Percentiles rank a stretch among this genome's conserved stretches.
phyloP scores from a whole-genome alignment of 1,140 invertebrate genomes.

The Danaus melanippus region DNA sequence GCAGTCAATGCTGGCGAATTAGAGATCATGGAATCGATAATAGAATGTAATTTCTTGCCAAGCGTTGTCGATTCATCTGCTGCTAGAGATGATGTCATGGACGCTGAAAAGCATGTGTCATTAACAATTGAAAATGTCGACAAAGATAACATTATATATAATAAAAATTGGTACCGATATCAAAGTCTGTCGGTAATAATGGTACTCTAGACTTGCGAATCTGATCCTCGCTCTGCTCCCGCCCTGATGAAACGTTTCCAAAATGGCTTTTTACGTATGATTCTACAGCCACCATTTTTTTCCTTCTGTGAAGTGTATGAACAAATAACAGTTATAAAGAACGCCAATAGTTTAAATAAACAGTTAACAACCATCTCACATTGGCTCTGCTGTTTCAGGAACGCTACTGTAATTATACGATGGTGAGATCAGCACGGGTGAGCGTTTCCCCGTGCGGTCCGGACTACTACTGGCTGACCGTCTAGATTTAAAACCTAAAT shows the following conservation, averaged over 20 bases:
- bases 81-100: constrained; percentile 28
- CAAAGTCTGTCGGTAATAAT: constrained; percentile 34
- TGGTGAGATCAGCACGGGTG: constrained; percentile 11
- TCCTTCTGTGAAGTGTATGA: constrained; percentile 24
- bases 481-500: constrained; percentile 10
- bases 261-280: constrained; percentile 40
- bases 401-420: constrained; percentile 17
- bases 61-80: constrained; percentile 35
- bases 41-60: constrained; percentile 39
- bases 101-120: constrained; percentile 24
- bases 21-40: constrained; percentile 34
- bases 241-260: constrained; percentile 11
- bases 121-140: constrained; percentile 3
- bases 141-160: constrained; percentile 7
- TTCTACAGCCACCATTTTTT: constrained; percentile 43
- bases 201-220: constrained; percentile 32
- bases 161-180: constrained; percentile 27
- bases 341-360: neutral
- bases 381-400: constrained; percentile 25
- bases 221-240: constrained; percentile 5
- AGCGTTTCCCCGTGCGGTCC: constrained; percentile 18
- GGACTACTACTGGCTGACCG: constrained; percentile 29
- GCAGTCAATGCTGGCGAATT: constrained; percentile 17
- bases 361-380: constrained; percentile 18
- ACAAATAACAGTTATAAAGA: constrained; percentile 1